A percentile compares a stretch with the other conserved stretches of the same genome.
Conservation (phyloP, 2,797 vertebrate genomes). For the Pogoniulus pusillus region DNA sequence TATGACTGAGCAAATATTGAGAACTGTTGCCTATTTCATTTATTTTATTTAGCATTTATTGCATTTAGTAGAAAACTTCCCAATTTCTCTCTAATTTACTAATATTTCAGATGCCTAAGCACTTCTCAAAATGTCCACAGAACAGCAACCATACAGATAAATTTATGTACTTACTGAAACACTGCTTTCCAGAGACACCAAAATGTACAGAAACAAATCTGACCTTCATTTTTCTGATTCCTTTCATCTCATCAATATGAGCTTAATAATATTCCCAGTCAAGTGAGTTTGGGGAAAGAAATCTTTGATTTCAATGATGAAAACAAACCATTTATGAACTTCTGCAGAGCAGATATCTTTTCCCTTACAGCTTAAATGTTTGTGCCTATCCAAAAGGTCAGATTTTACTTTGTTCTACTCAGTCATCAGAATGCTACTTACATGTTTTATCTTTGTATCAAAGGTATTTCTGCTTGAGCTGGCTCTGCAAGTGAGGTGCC, state of each 20-base stretch:
- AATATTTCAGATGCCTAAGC: background rate
- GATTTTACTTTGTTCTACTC: background rate
- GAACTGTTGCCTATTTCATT: background rate
- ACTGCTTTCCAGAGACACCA: background rate
- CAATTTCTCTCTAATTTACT: background rate
- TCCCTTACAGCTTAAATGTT: background rate
- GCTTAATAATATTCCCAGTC: background rate
- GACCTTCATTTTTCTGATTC: background rate
- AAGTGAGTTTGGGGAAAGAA: background rate
- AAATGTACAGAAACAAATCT: background rate
- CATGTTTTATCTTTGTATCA: conserved; percentile 88
- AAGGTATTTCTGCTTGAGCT: conserved; percentile 78
- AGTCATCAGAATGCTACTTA: conserved; percentile 75
- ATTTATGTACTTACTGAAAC: background rate
- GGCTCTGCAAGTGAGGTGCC: conserved; percentile 86
- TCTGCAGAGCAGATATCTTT: background rate
- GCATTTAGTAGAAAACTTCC: background rate
- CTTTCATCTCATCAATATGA: background rate
- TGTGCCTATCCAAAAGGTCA: background rate
- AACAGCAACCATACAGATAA: background rate
- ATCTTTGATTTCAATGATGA: background rate
- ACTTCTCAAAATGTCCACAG: background rate
- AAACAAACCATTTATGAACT: background rate
- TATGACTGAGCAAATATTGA: background rate
- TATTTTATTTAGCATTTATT: background rate